Evolutionary conservation across 2,113 vertebrate genomes (phyloP).

Genomic region (Illadopsis cleaveri): DNA sequence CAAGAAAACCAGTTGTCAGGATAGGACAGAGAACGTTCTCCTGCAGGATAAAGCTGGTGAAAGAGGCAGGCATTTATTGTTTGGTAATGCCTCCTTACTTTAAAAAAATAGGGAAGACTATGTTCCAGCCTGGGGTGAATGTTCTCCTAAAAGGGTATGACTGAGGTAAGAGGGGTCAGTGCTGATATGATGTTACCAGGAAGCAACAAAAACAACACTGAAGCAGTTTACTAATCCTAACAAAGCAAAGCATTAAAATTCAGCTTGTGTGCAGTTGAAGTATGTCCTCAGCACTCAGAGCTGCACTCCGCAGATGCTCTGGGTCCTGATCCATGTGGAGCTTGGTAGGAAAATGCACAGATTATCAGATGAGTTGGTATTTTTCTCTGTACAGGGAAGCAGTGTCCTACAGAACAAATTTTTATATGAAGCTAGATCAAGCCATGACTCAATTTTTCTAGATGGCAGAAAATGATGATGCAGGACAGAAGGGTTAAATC

Average conservation of each 20-base stretch:
- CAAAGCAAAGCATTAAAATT: not conserved
- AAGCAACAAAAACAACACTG: not conserved
- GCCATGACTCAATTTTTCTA: not conserved
- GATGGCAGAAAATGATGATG: not conserved
- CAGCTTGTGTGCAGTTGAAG: not conserved
- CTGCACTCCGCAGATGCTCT: not conserved
- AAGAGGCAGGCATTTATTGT: not conserved
- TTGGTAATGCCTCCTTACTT: not conserved
- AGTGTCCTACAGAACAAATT: not conserved
- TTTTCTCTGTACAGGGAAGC: not conserved
- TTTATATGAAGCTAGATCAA: not conserved
- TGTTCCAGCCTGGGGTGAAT: not conserved
- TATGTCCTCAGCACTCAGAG: not conserved
- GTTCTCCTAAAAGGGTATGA: not conserved
- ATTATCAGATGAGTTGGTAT: not conserved
- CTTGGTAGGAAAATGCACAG: not conserved
- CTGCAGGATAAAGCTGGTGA: not conserved
- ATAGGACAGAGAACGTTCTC: not conserved
- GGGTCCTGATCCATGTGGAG: not conserved
- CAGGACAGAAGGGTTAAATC: not conserved
- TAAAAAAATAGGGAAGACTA: not conserved
- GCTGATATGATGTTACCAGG: not conserved
- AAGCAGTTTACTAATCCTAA: not conserved
- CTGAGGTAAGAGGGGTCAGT: not conserved
- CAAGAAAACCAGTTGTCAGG: not conserved